These are phyloP conservation scores for Dermatemys mawii DNA, from an alignment of 2,113 vertebrate species.

Conservation along the genomic window DNA sequence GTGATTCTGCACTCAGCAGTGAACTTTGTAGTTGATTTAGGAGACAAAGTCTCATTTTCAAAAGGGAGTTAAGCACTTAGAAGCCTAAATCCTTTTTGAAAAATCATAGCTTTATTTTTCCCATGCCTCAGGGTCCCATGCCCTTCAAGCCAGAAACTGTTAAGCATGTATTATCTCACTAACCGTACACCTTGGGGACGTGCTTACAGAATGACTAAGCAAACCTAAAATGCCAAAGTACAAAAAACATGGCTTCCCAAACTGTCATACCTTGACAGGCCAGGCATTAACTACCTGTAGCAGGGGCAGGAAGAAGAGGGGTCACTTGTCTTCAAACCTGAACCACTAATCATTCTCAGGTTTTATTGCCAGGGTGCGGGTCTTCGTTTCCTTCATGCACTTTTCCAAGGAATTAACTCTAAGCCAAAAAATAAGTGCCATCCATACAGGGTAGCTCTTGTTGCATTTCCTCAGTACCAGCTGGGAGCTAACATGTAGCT, in stretches of 20 bases:
- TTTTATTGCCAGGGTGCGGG: background rate
- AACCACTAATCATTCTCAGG: background rate
- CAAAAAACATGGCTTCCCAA: background rate
- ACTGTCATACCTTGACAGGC: background rate
- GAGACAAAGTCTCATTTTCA: background rate
- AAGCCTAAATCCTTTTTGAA: background rate
- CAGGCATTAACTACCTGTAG: background rate
- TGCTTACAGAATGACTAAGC: background rate
- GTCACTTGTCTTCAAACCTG: no score
- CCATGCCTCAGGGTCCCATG: background rate
- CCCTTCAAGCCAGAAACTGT: background rate
- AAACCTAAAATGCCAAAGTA: background rate
- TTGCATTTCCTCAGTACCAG: background rate
- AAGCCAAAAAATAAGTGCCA: background rate
- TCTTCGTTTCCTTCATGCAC: background rate
- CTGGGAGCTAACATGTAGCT: background rate
- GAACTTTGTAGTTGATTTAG: background rate
- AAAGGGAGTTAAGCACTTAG: background rate
- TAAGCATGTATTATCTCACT: background rate
- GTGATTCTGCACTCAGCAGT: background rate
- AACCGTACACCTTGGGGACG: background rate
- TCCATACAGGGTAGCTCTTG: background rate
- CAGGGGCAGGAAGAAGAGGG: background rate
- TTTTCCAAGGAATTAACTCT: background rate
- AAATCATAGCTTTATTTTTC: background rate